Percentiles rank a stretch among this genome's conserved stretches.
These are phyloP conservation scores for Tympanoctomys barrerae DNA, from an alignment of 2,797 vertebrate species.

Conservation along the genomic window DNA sequence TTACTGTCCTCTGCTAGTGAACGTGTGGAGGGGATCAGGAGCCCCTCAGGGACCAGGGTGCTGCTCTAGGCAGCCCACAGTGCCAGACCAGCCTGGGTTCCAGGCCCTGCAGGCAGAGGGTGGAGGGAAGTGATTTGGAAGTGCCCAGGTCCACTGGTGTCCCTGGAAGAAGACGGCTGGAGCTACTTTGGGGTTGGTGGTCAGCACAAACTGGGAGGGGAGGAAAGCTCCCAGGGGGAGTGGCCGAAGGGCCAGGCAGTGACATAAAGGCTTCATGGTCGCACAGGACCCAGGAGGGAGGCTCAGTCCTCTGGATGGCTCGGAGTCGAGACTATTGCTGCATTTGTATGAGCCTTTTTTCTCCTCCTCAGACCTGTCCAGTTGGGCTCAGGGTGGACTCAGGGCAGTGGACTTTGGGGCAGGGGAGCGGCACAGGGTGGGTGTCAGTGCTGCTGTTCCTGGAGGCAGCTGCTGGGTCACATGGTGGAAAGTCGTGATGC, in stretches of 20 bases:
- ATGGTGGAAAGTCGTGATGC: rapidly evolving
- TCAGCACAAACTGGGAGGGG: background rate
- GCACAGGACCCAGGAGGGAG: too few species aligned
- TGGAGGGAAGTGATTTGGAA: background rate
- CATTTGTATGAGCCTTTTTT: background rate
- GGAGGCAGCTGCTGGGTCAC: background rate
- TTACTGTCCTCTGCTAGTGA: rapidly evolving
- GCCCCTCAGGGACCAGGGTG: rapidly evolving
- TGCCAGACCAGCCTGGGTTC: background rate
- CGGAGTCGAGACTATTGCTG: too few species aligned
- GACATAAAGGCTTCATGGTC: background rate
- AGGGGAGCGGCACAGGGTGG: too few species aligned
- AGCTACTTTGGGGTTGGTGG: background rate
- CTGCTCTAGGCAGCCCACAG: too few species aligned
- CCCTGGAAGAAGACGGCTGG: background rate
- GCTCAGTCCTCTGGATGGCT: background rate
- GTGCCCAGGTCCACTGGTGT: rapidly evolving
- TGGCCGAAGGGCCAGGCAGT: background rate
- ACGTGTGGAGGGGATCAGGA: background rate
- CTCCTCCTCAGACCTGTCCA: background rate
- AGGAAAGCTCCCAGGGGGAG: background rate
- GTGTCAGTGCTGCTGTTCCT: background rate
- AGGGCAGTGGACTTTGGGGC: too few species aligned
- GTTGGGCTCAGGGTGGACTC: background rate
- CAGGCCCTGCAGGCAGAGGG: background rate